Base-by-base conservation (phyloP, 30 jellyfish, hydroid and myxozoan genomes). In the Aurelia aurita complex sp. Pacific region DNA sequence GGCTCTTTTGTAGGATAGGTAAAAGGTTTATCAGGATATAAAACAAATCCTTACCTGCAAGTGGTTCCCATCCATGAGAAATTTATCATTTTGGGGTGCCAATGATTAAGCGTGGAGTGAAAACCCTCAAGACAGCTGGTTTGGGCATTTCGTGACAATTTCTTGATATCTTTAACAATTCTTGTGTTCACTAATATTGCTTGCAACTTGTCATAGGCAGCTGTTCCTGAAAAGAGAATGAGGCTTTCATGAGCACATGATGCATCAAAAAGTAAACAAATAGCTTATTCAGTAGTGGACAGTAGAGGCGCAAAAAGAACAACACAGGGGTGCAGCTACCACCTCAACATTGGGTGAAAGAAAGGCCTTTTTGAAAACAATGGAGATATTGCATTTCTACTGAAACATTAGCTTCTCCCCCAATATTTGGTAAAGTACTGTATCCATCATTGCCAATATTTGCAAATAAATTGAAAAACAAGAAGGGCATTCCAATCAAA, bases 351-450 rank as follows among this genome's bases (percentile, higher is more conserved):
- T 57, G 67, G 67, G 67, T 57, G n/a, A 57, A 57, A 57, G 67
- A 57, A 57, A 57, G 67, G 67, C 67, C 67, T 17, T 57, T 57
- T 57, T 57, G 14, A 17, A 57, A 57, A 57, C 14, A 13, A 17
- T 11, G 14, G 67, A 17, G n/a, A 17, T 11, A 11, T 57, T 57
- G 67, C 67, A 57, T 57, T 57, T 57, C 67, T 57, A 57, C 67
- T 57, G 67, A 57, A 57, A 57, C 67, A 57, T 57, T 57, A 57
- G 67, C 67, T 57, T 57, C 67, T 57, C 67, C 67, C 67, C 67
- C n/a, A 17, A 11, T 57, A 23, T 23, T 23, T 23, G 29, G 29
- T 23, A 23, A 23, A 23, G 29, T 23, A 23, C 29, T 23, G 29
- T n/a, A n/a, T n/a, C 29, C 0, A 23, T 23, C 29, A 23, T 23